Evolutionary conservation across 2,888 invertebrate species (phyloP).

Genomic region (Timema podura): DNA sequence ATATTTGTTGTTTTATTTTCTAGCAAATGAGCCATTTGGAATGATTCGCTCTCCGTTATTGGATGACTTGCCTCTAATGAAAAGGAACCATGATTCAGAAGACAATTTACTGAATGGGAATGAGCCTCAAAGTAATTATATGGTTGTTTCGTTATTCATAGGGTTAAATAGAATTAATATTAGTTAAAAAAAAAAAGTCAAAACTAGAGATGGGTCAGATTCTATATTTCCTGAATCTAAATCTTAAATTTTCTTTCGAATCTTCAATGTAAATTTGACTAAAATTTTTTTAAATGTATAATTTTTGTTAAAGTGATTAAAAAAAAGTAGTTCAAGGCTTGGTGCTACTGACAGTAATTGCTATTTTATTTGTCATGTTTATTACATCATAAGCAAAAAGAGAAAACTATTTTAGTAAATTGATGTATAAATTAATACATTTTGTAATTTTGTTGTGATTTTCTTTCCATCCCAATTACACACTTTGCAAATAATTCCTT

Average conservation of each 20-base stretch:
- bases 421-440: too few relatives aligned
- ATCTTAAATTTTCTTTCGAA: not conserved
- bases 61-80: conserved; percentile 41
- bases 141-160: conserved; percentile 21
- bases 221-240: not conserved
- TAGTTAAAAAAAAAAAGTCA: not conserved
- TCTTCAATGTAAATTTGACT: not conserved
- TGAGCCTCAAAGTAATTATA: conserved; percentile 72
- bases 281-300: not conserved
- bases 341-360: too few relatives aligned
- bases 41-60: conserved; percentile 62
- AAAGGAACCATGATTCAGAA: conserved; percentile 49
- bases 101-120: conserved; percentile 45
- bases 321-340: too few relatives aligned
- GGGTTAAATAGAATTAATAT: too few relatives aligned
- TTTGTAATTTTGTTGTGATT: too few relatives aligned
- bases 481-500: too few relatives aligned
- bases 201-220: not conserved
- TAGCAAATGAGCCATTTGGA: conserved; percentile 79
- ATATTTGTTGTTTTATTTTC: conserved; percentile 23
- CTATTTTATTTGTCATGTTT: too few relatives aligned
- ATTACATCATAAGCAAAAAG: too few relatives aligned
- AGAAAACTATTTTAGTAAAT: too few relatives aligned
- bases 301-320: too few relatives aligned
- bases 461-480: too few relatives aligned